These are phyloP conservation scores for Barnardius zonarius DNA, from an alignment of 2,113 vertebrate species.

Conservation along the genomic window DNA sequence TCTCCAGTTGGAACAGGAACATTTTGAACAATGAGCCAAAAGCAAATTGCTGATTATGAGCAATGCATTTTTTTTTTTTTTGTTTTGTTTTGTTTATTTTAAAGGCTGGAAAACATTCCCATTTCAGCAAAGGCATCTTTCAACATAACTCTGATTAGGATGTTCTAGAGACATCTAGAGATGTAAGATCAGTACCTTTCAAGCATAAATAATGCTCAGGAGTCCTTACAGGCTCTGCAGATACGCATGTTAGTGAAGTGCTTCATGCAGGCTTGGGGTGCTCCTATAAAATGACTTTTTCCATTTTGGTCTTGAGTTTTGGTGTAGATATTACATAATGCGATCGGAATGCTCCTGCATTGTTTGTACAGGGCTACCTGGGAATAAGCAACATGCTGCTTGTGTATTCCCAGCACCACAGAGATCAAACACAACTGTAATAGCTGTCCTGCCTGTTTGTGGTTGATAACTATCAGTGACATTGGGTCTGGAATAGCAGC, in stretches of 20 bases:
- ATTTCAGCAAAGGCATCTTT: not conserved
- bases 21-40: not conserved
- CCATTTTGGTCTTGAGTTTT: not conserved
- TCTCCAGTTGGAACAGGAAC: not conserved
- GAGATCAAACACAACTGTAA: too few species aligned
- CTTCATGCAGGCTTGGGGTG: not conserved
- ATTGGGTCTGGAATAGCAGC: not conserved
- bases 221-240: not conserved
- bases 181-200: not conserved
- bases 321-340: not conserved
- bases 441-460: not conserved
- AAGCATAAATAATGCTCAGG: not conserved
- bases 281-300: not conserved
- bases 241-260: not conserved
- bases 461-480: rapidly evolving
- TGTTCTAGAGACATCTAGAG: not conserved
- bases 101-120: not conserved
- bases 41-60: not conserved
- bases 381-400: not conserved
- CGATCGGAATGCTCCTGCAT: not conserved
- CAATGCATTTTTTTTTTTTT: not conserved
- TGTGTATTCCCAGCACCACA: not conserved
- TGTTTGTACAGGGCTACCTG: not conserved
- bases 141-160: not conserved
- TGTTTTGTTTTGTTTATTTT: not conserved